Percentiles rank a stretch among this genome's conserved stretches.
Conservation (phyloP, 2,113 vertebrate genomes). For the Caranx melampygus region DNA sequence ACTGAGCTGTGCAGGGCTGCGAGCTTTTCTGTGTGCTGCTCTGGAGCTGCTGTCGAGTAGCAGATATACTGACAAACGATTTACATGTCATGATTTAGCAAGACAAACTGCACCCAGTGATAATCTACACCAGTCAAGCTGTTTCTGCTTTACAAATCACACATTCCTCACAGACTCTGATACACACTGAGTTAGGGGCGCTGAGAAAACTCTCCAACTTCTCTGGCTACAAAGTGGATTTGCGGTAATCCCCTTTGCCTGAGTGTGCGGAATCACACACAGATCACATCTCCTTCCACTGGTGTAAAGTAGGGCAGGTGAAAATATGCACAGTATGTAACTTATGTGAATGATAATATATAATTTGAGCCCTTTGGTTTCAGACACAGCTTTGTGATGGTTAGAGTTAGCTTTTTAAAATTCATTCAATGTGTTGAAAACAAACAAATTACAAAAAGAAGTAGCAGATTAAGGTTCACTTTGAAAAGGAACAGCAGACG, state of each 20-base stretch:
- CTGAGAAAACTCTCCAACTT: slow-evolving; percentile 51
- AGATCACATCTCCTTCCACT: slow-evolving; percentile 32
- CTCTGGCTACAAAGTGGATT: slow-evolving; percentile 54
- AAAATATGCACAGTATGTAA: slow-evolving; percentile 35
- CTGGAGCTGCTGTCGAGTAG: slow-evolving; percentile 8
- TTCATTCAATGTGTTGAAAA: not conserved
- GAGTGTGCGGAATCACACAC: slow-evolving; percentile 55
- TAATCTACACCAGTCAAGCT: slow-evolving; percentile 38
- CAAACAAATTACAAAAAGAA: not conserved
- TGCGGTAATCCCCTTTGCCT: slow-evolving; percentile 52
- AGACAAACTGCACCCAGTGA: slow-evolving; percentile 18
- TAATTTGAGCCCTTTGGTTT: slow-evolving; percentile 3
- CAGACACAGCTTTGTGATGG: not conserved
- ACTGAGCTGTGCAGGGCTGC: slow-evolving; percentile 11
- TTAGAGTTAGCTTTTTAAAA: not conserved
- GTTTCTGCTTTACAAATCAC: slow-evolving; percentile 9
- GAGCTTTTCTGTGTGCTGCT: slow-evolving; percentile 16
- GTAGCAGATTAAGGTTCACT: not conserved
- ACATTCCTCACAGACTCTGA: slow-evolving; percentile 9
- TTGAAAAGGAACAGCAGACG: not conserved
- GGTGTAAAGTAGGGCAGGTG: slow-evolving; percentile 53
- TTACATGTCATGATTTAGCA: not conserved
- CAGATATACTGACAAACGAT: not conserved
- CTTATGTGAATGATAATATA: not conserved
- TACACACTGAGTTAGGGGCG: slow-evolving; percentile 32